Evolutionary conservation across 2,113 vertebrate species (phyloP), one percentile per base, ranked within the genome.

Genomic region (Chlorodrepanis virens): DNA sequence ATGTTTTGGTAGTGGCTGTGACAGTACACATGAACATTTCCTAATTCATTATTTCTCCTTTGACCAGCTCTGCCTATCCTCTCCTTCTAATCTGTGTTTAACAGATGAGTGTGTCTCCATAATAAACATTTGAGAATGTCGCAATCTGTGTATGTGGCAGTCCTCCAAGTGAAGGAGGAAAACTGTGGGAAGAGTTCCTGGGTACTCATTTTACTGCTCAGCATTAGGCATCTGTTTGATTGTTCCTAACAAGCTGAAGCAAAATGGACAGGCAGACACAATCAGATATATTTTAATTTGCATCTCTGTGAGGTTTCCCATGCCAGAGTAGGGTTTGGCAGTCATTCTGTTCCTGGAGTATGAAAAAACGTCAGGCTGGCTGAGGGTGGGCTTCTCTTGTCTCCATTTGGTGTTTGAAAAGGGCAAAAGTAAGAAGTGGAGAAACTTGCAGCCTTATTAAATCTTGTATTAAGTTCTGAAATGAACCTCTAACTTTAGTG

Each of bases 211-310:
- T 93, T 83, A 63, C 64, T 88, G 92, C 68, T 87, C 75, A 80
- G 85, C 79, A 88, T 91, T 91, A 94, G 63, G 82, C 93, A 91
- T 94, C 91, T 86, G 94, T 83, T 95, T 83, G 91, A 96, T 93
- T 94, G 82, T 93, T 92, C 59, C 71, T 91, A 88, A 86, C 71
- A 93, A 93, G 85, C 87, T 92, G 76, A 92, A 81, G 68, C 54
- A 83, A 96, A 97, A 94, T 59, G 71, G 90, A 44, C 79, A 75
- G 71, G 90, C 79, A 90, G 76, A 63, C 20, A 74, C 92, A 70
- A 63, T 77, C 82, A 78, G 60, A 60, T 96, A 39, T 31, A 59
- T 83, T 85, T 91, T 88, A 70, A 88, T 95, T 93, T 95, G 52
- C 79, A 68, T 90, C 75, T 92, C 60, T 90, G 4, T 53, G 50